phyloP scores from a whole-genome alignment of 2,888 invertebrate genomes.

The Ochropleura leucogaster region DNA sequence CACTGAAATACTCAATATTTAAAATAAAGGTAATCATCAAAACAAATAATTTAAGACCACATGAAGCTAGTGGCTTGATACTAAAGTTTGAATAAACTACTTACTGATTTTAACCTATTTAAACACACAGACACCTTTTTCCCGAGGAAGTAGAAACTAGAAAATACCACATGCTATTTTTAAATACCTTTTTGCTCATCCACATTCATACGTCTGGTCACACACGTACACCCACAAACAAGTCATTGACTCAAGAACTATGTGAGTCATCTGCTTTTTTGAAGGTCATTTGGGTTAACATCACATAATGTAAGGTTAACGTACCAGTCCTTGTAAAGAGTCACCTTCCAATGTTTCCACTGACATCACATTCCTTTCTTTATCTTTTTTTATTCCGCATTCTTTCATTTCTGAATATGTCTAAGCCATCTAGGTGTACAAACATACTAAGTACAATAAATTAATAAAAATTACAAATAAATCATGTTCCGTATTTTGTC shows the following conservation, averaged over 20 bases:
- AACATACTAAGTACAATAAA: conserved; percentile 10
- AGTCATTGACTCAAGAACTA: neutral
- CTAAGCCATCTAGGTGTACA: neutral
- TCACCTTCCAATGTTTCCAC: neutral
- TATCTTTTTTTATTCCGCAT: neutral
- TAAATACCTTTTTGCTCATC: neutral
- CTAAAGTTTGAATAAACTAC: neutral
- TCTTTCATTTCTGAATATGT: conserved; percentile 1
- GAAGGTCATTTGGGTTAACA: no score
- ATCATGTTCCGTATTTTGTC: conserved; percentile 25
- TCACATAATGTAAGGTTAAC: neutral
- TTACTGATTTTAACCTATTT: neutral
- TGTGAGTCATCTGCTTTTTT: neutral
- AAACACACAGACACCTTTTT: neutral
- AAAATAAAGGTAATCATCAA: conserved; percentile 8
- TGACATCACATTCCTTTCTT: conserved; percentile 7
- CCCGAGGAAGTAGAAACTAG: neutral
- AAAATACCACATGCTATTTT: neutral
- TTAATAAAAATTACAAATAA: conserved; percentile 10
- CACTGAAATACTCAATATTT: neutral
- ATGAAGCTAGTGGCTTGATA: conserved; percentile 6
- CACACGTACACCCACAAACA: neutral
- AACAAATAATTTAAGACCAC: conserved; percentile 6
- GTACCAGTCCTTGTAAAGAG: neutral
- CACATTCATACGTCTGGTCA: neutral